A percentile compares a stretch with the other conserved stretches of the same genome.
Conservation (phyloP, 2,113 vertebrate species). For the Lynx canadensis region DNA sequence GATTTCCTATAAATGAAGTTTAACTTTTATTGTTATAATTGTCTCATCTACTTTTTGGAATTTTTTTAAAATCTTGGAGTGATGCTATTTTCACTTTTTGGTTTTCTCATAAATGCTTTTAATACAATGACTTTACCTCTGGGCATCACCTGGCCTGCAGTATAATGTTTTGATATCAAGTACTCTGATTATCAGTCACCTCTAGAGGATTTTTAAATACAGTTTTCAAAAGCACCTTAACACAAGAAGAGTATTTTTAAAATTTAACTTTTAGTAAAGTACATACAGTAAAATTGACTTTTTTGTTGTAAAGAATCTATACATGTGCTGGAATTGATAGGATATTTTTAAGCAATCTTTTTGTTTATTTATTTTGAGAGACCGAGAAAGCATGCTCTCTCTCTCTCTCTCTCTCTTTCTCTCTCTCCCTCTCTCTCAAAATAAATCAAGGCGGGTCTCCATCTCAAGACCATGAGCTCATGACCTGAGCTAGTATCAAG, state of each 20-base stretch:
- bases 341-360: neutral
- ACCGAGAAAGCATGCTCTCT: no score
- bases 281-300: neutral
- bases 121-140: neutral
- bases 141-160: neutral
- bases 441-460: no score
- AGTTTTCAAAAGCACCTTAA: neutral
- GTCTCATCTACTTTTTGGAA: neutral
- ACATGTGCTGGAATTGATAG: neutral
- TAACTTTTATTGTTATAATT: slow-evolving; percentile 22
- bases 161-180: neutral
- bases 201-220: slow-evolving; percentile 44
- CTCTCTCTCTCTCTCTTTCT: no score
- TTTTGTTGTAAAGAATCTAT: neutral
- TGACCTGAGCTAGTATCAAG: no score
- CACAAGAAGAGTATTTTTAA: neutral
- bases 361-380: no score
- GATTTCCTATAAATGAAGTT: neutral
- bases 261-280: slow-evolving; percentile 24
- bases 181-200: slow-evolving; percentile 35
- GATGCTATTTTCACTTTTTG: neutral
- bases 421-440: no score
- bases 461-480: no score
- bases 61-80: neutral
- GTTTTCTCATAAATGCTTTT: neutral